Conservation (phyloP, 2,888 invertebrate species). For the Amphiduros pacificus region DNA sequence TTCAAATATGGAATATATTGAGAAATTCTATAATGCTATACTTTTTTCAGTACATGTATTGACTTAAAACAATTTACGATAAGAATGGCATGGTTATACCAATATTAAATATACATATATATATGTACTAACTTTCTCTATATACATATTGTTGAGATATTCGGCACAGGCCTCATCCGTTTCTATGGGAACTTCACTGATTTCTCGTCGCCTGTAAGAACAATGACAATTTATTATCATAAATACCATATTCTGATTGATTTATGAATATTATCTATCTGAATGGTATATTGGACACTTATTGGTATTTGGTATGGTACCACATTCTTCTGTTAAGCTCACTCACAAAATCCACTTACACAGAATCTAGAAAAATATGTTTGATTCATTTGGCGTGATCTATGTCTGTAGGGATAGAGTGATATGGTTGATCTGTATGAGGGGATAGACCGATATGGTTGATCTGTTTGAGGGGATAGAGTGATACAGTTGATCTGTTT, state of each 20-base stretch:
- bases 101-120: background rate
- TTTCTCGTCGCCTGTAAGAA: constrained; percentile 69
- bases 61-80: background rate
- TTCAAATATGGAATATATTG: too few relatives aligned
- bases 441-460: too few relatives aligned
- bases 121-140: constrained; percentile 61
- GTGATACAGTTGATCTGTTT: too few relatives aligned
- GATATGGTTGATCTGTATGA: too few relatives aligned
- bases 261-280: background rate
- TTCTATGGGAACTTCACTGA: constrained; percentile 77
- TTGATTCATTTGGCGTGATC: too few relatives aligned
- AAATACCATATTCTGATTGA: background rate
- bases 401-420: too few relatives aligned
- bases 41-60: background rate
- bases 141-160: constrained; percentile 82
- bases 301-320: too few relatives aligned
- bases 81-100: background rate
- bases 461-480: too few relatives aligned
- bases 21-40: background rate
- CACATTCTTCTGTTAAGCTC: too few relatives aligned
- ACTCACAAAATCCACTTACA: too few relatives aligned
- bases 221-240: background rate
- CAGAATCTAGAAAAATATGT: too few relatives aligned
- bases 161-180: constrained; percentile 72
- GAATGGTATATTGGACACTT: background rate